phyloP scores from a whole-genome alignment of 2,113 vertebrate genomes.

The Microtus oregoni region DNA sequence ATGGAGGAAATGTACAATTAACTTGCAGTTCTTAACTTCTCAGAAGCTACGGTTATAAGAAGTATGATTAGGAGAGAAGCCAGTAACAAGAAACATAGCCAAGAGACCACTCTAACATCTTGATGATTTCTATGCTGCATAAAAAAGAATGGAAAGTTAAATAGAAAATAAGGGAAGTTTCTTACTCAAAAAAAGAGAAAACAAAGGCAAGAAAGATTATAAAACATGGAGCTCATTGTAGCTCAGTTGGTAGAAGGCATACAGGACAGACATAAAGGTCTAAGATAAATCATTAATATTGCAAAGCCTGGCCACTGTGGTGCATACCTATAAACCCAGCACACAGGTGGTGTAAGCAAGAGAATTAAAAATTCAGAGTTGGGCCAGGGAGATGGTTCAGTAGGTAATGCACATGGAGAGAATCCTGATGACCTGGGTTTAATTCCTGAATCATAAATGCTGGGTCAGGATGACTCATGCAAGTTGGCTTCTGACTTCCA shows the following conservation, averaged over 20 bases:
- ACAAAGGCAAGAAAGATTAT: not conserved
- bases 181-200: not conserved
- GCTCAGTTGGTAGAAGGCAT: not conserved
- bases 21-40: not conserved
- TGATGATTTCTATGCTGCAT: not conserved
- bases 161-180: not conserved
- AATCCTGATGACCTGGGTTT: not conserved
- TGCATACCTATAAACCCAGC: not conserved
- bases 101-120: not conserved
- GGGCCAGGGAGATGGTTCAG: not conserved
- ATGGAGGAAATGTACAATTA: not conserved
- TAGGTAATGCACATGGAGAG: not conserved
- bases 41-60: not conserved
- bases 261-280: no score
- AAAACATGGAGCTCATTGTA: not conserved
- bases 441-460: not conserved
- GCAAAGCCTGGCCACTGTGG: fast-evolving
- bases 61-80: not conserved
- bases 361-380: not conserved
- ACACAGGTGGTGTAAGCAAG: not conserved
- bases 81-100: not conserved
- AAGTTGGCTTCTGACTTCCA: not conserved
- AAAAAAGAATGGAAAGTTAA: not conserved
- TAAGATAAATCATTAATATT: not conserved
- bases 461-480: not conserved